These are phyloP conservation scores for Eciton burchellii DNA, from an alignment of 1,140 invertebrate genomes.

Conservation along the genomic window DNA sequence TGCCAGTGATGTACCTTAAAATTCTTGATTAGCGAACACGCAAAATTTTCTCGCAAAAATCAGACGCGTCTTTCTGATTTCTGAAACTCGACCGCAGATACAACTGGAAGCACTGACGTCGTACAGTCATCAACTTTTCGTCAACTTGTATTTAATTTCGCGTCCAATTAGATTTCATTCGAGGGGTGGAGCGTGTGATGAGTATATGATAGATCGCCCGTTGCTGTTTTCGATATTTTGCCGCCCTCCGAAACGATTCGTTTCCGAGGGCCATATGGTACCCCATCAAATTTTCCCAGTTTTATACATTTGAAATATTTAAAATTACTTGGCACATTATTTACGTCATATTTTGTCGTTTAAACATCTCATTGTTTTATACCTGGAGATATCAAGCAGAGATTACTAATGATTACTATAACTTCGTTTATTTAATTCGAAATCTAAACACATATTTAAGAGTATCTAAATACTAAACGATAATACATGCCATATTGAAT, in stretches of 20 bases:
- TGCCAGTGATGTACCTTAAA: no score
- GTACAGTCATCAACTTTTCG: slow-evolving; percentile 48
- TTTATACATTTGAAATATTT: not conserved
- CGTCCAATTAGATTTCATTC: slow-evolving; percentile 62
- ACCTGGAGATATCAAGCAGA: no score
- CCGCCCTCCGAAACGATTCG: slow-evolving; percentile 40
- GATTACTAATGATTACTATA: no score
- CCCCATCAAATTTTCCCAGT: not conserved
- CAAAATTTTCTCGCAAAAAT: no score
- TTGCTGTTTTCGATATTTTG: slow-evolving; percentile 54
- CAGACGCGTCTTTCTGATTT: not conserved
- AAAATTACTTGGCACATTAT: not conserved
- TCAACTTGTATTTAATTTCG: slow-evolving; percentile 54
- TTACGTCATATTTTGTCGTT: not conserved
- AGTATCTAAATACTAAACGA: not conserved
- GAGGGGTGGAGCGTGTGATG: slow-evolving; percentile 46
- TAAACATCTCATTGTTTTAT: no score
- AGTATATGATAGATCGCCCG: slow-evolving; percentile 67
- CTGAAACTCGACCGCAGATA: not conserved
- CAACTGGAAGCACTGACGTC: slow-evolving; percentile 41
- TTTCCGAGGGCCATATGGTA: slow-evolving; percentile 66
- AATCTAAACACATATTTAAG: not conserved
- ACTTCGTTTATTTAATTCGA: not conserved
- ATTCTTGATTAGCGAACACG: no score
- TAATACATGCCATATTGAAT: not conserved